These are phyloP conservation scores for Chaetorhynchus papuensis DNA, from an alignment of 2,113 vertebrate genomes.

Conservation along the genomic window DNA sequence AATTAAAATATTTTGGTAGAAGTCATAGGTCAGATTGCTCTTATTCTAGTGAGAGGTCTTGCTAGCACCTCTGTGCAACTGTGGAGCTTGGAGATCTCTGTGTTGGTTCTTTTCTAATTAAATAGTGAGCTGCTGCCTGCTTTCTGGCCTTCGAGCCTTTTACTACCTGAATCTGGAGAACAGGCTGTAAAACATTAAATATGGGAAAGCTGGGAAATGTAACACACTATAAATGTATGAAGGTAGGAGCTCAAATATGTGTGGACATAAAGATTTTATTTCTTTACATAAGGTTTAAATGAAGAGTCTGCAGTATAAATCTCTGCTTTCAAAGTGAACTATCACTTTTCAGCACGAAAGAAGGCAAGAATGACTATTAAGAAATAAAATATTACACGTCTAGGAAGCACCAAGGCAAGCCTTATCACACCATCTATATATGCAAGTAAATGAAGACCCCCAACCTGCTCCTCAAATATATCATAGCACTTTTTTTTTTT, in stretches of 20 bases:
- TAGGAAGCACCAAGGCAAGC: neutral
- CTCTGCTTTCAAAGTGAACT: slow-evolving; percentile 49
- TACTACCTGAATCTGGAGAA: slow-evolving; percentile 65
- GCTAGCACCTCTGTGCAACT: neutral
- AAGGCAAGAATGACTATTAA: slow-evolving; percentile 12
- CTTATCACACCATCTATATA: neutral
- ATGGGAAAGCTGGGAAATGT: slow-evolving; percentile 68
- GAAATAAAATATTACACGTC: slow-evolving; percentile 18
- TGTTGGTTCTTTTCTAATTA: slow-evolving; percentile 44
- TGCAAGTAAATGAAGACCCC: neutral
- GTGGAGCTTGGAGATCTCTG: neutral
- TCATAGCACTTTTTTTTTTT: neutral
- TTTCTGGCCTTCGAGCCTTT: slow-evolving; percentile 45
- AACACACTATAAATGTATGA: slow-evolving; percentile 57
- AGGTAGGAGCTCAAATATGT: slow-evolving; percentile 58
- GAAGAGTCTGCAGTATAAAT: slow-evolving; percentile 54
- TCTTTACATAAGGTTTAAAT: slow-evolving; percentile 67
- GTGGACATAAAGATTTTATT: slow-evolving; percentile 68
- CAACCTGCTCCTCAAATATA: neutral
- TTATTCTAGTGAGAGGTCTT: neutral
- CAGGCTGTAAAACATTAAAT: slow-evolving; percentile 62
- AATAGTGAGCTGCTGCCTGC: slow-evolving; percentile 26
- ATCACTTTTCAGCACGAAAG: slow-evolving; percentile 51
- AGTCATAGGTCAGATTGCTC: neutral
- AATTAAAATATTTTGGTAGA: neutral